Evolutionary conservation across 2,888 invertebrate species (phyloP).

Genomic region (Drosophila macrospina): DNA sequence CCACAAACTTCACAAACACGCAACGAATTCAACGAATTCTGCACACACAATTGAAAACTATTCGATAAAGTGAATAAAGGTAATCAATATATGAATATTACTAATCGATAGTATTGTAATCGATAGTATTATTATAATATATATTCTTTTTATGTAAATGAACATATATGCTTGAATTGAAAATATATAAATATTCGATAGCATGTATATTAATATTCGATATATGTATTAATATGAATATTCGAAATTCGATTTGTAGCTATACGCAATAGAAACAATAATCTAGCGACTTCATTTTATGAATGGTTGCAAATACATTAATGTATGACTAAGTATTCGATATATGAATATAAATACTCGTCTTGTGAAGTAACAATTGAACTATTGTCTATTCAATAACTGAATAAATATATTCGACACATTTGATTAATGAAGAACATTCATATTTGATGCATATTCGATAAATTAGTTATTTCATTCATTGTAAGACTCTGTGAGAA

Average conservation of each 20-base stretch:
- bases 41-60: conserved; percentile 18
- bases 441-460: no score
- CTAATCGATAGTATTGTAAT: background rate
- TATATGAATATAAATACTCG: background rate
- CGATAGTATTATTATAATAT: no score
- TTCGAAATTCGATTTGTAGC: background rate
- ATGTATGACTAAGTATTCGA: background rate
- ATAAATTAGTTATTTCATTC: no score
- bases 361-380: no score
- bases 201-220: background rate
- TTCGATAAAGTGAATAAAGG: background rate
- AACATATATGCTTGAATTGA: no score
- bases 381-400: background rate
- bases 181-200: background rate
- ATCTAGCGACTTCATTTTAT: background rate
- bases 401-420: background rate
- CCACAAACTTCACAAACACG: conserved; percentile 3
- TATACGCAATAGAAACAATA: background rate
- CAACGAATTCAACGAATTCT: conserved; percentile 6
- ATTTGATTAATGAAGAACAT: background rate
- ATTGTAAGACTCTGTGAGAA: background rate
- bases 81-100: background rate
- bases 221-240: background rate
- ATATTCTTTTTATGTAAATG: no score
- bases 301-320: background rate